phyloP scores from a whole-genome alignment of 2,113 vertebrate genomes.

The Corvus cornix region DNA sequence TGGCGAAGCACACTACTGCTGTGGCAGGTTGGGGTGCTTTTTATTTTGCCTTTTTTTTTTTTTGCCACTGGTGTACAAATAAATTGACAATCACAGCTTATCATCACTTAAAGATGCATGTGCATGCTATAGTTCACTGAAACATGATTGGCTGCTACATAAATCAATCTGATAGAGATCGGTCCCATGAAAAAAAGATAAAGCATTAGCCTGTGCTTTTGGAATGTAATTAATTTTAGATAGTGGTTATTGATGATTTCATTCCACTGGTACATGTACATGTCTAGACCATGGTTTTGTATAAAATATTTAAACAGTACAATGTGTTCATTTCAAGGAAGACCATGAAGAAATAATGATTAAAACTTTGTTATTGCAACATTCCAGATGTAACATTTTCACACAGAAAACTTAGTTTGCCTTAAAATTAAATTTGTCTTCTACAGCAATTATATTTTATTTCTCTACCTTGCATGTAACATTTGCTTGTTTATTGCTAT shows the following conservation, averaged over 20 bases:
- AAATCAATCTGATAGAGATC: constrained; percentile 99
- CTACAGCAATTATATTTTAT: background rate
- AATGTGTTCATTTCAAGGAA: constrained; percentile 58
- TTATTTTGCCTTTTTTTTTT: background rate
- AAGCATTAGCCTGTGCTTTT: constrained; percentile 94
- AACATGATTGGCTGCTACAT: constrained; percentile 99
- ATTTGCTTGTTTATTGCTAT: background rate
- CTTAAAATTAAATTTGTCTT: background rate
- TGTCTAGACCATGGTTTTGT: constrained; percentile 75
- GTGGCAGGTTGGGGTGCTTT: background rate
- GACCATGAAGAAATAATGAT: constrained; percentile 22
- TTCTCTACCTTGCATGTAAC: background rate
- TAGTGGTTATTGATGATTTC: constrained; percentile 99
- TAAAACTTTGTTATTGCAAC: constrained; percentile 36
- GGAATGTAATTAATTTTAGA: constrained; percentile 92
- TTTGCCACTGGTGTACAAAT: constrained; percentile 78
- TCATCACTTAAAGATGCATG: constrained; percentile 96
- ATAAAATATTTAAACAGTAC: constrained; percentile 66
- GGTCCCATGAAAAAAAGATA: constrained; percentile 90
- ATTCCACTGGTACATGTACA: constrained; percentile 89
- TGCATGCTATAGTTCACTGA: constrained; percentile 89
- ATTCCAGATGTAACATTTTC: background rate
- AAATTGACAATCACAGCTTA: constrained; percentile 88
- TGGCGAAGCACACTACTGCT: background rate
- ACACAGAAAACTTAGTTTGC: background rate